Evolutionary conservation across 2,113 vertebrate species (phyloP).

Genomic region (Mormyrus lacerda): DNA sequence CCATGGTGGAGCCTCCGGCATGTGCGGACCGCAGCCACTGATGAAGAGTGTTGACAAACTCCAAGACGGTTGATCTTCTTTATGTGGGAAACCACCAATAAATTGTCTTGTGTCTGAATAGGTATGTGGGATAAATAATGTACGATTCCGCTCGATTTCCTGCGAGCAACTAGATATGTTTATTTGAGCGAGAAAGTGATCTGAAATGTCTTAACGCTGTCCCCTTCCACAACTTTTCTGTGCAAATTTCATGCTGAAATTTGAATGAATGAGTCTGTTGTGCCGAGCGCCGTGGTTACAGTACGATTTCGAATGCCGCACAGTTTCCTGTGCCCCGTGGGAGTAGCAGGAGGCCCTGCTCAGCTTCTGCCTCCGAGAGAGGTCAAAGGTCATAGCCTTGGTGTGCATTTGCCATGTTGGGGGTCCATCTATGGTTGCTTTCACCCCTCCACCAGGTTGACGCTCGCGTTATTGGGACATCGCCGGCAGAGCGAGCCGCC

Average conservation of each 20-base stretch:
- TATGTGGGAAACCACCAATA: not conserved
- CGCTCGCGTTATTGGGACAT: not conserved
- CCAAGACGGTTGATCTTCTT: not conserved
- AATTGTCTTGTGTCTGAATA: not conserved
- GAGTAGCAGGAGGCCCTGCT: not conserved
- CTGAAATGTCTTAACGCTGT: not conserved
- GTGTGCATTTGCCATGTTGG: not conserved
- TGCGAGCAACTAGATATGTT: not conserved
- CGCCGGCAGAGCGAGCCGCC: not conserved
- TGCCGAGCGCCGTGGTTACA: not conserved
- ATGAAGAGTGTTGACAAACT: not conserved
- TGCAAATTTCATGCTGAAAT: not conserved
- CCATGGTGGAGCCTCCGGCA: not conserved
- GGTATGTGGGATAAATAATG: not conserved
- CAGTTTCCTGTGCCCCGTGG: not conserved
- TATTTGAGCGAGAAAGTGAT: not conserved
- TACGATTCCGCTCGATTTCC: not conserved
- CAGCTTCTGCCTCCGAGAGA: not conserved
- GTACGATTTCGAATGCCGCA: not conserved
- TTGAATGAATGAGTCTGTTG: not conserved
- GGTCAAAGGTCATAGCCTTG: not conserved
- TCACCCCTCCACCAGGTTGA: not conserved
- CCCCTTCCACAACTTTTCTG: not conserved
- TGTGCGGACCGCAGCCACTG: not conserved
- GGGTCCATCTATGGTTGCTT: not conserved